These are phyloP conservation scores for Trichopria drosophilae DNA, from an alignment of 2,888 invertebrate genomes.

Conservation along the genomic window DNA sequence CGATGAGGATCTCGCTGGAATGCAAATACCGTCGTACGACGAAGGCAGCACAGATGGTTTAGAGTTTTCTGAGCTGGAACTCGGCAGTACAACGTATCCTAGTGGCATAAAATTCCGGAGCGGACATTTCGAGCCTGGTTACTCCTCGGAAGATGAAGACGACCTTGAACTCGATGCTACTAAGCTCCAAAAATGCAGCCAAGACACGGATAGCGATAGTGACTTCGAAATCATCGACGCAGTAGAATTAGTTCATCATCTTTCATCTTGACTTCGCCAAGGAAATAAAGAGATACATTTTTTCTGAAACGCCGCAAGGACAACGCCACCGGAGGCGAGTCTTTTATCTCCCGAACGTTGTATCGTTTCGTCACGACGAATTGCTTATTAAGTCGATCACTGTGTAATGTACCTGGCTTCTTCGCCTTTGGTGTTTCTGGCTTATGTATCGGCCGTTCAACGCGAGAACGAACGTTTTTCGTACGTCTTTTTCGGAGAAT, in stretches of 20 bases:
- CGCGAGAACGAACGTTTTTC: neutral
- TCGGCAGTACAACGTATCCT: conserved; percentile 47
- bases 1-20: conserved; percentile 50
- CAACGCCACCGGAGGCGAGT: too few species aligned
- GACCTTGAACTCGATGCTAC: conserved; percentile 44
- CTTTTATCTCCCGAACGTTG: too few species aligned
- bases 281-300: conserved; percentile 10
- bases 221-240: conserved; percentile 56
- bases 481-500: conserved; percentile 9
- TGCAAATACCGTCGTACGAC: conserved; percentile 56
- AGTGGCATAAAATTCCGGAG: conserved; percentile 52
- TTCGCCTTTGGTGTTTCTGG: conserved; percentile 21
- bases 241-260: conserved; percentile 44
- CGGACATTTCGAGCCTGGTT: conserved; percentile 25
- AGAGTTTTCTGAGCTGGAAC: conserved; percentile 54
- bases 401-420: conserved; percentile 32
- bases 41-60: conserved; percentile 54
- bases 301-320: conserved; percentile 3
- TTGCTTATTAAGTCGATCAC: conserved; percentile 17
- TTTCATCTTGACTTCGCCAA: conserved; percentile 5
- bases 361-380: too few species aligned
- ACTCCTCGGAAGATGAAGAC: conserved; percentile 44
- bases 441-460: conserved; percentile 22
- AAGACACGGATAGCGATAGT: conserved; percentile 51
- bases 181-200: conserved; percentile 41